Conservation (phyloP, 2,797 vertebrate species). For the Hapalemur alaotrensis region DNA sequence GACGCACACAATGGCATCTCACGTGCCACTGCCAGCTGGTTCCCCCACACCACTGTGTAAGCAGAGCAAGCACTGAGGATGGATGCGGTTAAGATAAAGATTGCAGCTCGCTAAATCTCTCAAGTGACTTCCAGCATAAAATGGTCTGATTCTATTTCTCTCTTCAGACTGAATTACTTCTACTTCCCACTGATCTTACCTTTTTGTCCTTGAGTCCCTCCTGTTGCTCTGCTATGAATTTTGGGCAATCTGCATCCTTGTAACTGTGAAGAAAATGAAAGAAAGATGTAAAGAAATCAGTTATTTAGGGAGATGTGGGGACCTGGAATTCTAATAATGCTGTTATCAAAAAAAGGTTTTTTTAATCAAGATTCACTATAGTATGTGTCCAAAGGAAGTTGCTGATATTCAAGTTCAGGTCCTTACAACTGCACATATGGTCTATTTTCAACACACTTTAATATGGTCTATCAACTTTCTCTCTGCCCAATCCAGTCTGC, state of each 20-base stretch:
- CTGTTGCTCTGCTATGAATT: neutral
- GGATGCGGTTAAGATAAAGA: neutral
- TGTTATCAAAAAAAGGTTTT: neutral
- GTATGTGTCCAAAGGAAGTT: slow-evolving; percentile 10
- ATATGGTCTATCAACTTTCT: slow-evolving; percentile 57
- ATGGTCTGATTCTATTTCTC: neutral
- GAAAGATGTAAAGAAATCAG: neutral
- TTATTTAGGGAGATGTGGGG: neutral
- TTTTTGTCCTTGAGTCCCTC: neutral
- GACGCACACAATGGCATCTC: neutral
- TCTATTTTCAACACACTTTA: slow-evolving; percentile 40
- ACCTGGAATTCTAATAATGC: neutral
- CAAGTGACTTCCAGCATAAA: neutral
- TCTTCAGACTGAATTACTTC: neutral
- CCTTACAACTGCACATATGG: neutral
- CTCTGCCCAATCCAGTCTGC: neutral
- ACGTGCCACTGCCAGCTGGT: accelerated
- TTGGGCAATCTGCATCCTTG: neutral
- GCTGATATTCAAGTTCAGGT: slow-evolving; percentile 5
- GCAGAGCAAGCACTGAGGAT: neutral
- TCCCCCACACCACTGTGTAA: accelerated
- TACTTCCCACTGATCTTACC: neutral
- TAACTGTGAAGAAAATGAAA: neutral
- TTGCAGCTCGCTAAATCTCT: neutral
- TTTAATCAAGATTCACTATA: slow-evolving; percentile 2